These are phyloP conservation scores for Orius laevigatus DNA, from an alignment of 1,140 invertebrate genomes.

Conservation along the genomic window DNA sequence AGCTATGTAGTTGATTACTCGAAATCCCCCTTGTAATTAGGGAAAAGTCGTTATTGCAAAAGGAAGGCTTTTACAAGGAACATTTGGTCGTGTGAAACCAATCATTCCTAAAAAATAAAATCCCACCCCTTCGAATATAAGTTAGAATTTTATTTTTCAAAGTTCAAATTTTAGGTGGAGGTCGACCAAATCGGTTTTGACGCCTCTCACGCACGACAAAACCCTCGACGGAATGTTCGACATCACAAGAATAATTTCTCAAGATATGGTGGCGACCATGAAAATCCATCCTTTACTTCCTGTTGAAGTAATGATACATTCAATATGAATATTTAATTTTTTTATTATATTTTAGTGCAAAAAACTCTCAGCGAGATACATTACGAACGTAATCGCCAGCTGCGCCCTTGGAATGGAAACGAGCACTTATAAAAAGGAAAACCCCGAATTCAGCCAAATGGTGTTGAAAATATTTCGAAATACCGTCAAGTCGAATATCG, in stretches of 20 bases:
- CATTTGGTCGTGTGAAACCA: too few species aligned
- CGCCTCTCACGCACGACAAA: not conserved
- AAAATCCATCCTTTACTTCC: too few species aligned
- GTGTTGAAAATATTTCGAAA: constrained; percentile 26
- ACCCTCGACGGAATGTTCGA: constrained; percentile 1
- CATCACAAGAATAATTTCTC: not conserved
- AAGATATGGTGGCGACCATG: not conserved
- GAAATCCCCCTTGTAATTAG: too few species aligned
- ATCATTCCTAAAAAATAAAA: too few species aligned
- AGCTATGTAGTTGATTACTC: too few species aligned
- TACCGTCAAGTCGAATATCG: constrained; percentile 21
- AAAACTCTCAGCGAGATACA: constrained; percentile 31
- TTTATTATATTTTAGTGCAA: constrained; percentile 8
- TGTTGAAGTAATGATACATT: too few species aligned
- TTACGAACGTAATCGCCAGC: constrained; percentile 36
- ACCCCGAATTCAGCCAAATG: constrained; percentile 32
- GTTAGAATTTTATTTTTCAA: too few species aligned
- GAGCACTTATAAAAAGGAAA: constrained; percentile 30
- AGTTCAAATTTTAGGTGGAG: not conserved
- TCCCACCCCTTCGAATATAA: too few species aligned
- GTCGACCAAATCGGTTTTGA: constrained; percentile 3
- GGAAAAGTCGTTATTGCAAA: too few species aligned
- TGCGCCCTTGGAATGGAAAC: constrained; percentile 38
- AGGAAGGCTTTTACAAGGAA: too few species aligned
- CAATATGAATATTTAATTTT: too few species aligned